These are phyloP conservation scores for Tipula confusa DNA, from an alignment of 2,888 invertebrate genomes.

Conservation along the genomic window DNA sequence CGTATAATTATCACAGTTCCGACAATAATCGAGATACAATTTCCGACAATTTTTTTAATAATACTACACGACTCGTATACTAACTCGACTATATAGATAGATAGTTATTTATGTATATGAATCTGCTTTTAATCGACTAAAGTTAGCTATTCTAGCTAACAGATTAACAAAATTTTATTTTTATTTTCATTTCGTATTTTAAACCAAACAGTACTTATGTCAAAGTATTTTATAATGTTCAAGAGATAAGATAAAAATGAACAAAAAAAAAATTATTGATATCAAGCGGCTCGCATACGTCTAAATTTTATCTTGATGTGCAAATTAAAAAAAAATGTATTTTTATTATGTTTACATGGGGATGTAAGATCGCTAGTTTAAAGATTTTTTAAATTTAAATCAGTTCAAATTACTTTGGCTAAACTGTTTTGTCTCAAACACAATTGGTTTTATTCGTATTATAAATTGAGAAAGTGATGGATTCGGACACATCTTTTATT, in stretches of 20 bases:
- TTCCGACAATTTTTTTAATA: not conserved
- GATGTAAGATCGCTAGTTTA: no score
- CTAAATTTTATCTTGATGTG: not conserved
- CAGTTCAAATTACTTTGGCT: no score
- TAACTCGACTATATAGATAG: no score
- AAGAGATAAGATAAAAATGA: conserved; percentile 14
- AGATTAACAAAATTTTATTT: not conserved
- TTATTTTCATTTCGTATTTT: not conserved
- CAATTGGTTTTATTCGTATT: no score
- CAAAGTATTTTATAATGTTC: not conserved
- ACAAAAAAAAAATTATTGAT: not conserved
- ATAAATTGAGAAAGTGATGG: no score
- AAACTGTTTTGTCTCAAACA: no score
- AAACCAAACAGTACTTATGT: not conserved
- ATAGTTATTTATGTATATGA: not conserved
- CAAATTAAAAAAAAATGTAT: not conserved
- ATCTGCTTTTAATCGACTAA: not conserved
- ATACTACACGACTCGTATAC: not conserved
- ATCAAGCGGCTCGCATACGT: not conserved
- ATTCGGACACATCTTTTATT: no score
- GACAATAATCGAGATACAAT: not conserved
- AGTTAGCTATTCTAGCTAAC: not conserved
- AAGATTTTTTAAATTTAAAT: no score
- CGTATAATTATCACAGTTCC: not conserved
- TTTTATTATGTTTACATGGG: not conserved